Conservation (phyloP, 2,113 vertebrate species). For the Globicephala melas region DNA sequence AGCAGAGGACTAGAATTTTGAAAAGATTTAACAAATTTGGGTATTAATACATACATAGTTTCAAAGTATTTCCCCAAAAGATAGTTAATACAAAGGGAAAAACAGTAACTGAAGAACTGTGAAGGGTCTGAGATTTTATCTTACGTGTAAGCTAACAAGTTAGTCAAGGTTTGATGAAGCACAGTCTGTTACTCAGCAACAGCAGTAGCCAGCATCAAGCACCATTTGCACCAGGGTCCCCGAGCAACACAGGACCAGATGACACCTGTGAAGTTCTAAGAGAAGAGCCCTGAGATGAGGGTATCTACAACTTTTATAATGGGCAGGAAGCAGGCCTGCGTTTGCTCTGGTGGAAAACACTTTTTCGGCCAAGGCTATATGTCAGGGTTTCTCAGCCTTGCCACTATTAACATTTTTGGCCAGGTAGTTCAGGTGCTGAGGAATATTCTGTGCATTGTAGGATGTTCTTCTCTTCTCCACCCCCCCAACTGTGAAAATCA, state of each 20-base stretch:
- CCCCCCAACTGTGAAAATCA: neutral
- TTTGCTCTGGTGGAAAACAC: neutral
- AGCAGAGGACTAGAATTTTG: neutral
- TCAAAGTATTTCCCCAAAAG: neutral
- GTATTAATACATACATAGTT: neutral
- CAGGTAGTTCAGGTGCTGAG: neutral
- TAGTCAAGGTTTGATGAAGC: neutral
- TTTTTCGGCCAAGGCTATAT: neutral
- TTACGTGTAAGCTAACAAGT: neutral
- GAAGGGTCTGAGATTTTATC: neutral
- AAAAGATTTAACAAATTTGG: neutral
- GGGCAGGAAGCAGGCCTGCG: neutral
- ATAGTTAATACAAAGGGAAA: neutral
- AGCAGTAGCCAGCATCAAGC: neutral
- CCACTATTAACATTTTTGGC: neutral
- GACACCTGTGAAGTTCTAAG: neutral
- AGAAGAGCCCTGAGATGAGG: neutral
- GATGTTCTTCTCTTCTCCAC: neutral
- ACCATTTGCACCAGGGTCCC: neutral
- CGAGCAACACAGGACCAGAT: neutral
- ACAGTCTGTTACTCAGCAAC: neutral
- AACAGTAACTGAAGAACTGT: neutral
- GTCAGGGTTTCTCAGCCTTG: neutral
- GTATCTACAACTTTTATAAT: neutral
- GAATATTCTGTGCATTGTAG: neutral